phyloP scores from a whole-genome alignment of 2,888 invertebrate genomes.

The Leptinotarsa peninsularis region DNA sequence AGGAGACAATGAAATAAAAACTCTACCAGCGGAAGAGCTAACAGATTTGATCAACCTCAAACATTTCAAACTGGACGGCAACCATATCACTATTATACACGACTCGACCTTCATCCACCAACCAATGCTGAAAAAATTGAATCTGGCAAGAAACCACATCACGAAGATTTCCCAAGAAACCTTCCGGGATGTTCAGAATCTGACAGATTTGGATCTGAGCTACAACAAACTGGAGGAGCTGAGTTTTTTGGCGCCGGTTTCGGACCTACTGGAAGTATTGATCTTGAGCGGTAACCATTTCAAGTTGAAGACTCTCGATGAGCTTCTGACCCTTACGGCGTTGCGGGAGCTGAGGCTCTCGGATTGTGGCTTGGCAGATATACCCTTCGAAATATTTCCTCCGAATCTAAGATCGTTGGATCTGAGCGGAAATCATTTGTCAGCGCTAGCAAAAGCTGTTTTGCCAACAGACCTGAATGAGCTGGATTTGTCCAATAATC shows the following conservation, averaged over 20 bases:
- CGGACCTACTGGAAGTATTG: slow-evolving; percentile 73
- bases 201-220: slow-evolving; percentile 78
- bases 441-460: slow-evolving; percentile 68
- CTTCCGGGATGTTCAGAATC: slow-evolving; percentile 77
- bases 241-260: slow-evolving; percentile 62
- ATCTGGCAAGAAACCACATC: slow-evolving; percentile 78
- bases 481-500: slow-evolving; percentile 80
- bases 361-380: slow-evolving; percentile 71
- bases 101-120: slow-evolving; percentile 74
- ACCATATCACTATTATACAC: slow-evolving; percentile 77
- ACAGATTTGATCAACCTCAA: slow-evolving; percentile 74
- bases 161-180: slow-evolving; percentile 77
- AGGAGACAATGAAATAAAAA: slow-evolving; percentile 80
- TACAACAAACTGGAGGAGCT: slow-evolving; percentile 71
- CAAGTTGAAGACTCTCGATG: slow-evolving; percentile 69
- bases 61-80: slow-evolving; percentile 77
- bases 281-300: slow-evolving; percentile 79
- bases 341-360: slow-evolving; percentile 72
- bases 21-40: slow-evolving; percentile 76
- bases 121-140: slow-evolving; percentile 69
- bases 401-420: slow-evolving; percentile 73
- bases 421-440: slow-evolving; percentile 78
- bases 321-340: slow-evolving; percentile 69
- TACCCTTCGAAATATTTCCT: slow-evolving; percentile 71
- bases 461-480: slow-evolving; percentile 71